Base-by-base conservation (phyloP, 2,888 invertebrate genomes). In the Andrena bicolor region DNA sequence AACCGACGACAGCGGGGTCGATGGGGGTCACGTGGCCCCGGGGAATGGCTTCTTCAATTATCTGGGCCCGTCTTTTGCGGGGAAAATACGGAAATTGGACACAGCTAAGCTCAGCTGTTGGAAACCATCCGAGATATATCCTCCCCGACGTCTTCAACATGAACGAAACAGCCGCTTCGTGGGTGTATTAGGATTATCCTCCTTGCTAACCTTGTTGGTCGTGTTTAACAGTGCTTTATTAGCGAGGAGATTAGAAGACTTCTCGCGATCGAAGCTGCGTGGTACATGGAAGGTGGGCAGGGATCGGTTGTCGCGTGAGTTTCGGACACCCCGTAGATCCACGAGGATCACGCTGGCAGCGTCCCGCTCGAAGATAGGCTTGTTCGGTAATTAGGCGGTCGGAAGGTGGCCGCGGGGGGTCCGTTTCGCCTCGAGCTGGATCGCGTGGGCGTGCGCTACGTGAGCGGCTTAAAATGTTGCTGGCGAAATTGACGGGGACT, bases 311-410 rank as follows among this genome's bases (percentile, higher is more conserved):
- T 26, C 8, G 41, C 13, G 69, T 8, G 51, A 56, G 56, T 83
- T 76, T 32, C 58, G 51, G 79, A 88, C 88, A 88, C 90, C 76
- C 90, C 83, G 89, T 90, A 86, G 86, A 89, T 83, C 13, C 51
- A 23, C 32, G 28, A 68, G 13, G 72, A 79, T 60, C 65, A 49
- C 60, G 64, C 65, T 71, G 80, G 83, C 87, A 83, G 65, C 77
- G 83, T 86, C 80, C 76, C 81, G 83, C 73, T 84, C 82, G 87
- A 76, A 81, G 86, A 89, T 88, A 88, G 89, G 89, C 90, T 91
- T 90, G 90, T 91, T 91, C 88, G 89, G 89, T 91, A 92, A 92
- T 92, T 92, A 92, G 91, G 88, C 87, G 86, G 80, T 83, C 85
- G 88, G 86, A 83, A 87, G 86, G 84, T 82, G 80, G 84, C 91